phyloP scores from a whole-genome alignment of 2,797 vertebrate species.

The Hoplostethus atlanticus region DNA sequence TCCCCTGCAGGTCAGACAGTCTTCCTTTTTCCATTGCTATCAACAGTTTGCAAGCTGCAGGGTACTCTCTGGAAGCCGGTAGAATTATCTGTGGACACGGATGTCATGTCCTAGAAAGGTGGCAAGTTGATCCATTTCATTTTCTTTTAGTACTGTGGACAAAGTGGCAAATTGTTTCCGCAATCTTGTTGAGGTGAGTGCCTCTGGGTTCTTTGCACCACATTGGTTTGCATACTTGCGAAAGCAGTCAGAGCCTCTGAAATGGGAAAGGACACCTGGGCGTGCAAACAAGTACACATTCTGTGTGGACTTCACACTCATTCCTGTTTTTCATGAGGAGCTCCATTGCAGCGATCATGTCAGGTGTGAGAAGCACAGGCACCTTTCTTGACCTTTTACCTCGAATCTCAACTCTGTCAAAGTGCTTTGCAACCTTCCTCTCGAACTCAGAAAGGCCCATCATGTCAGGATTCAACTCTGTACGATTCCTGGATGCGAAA shows the following conservation, averaged over 20 bases:
- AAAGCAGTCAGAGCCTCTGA: slow-evolving; percentile 39
- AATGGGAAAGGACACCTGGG: slow-evolving; percentile 26
- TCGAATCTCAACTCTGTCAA: slow-evolving; percentile 39
- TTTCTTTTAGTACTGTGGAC: slow-evolving; percentile 36
- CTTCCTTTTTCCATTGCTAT: slow-evolving; percentile 38
- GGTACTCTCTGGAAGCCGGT: slow-evolving; percentile 38
- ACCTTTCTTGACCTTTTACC: slow-evolving; percentile 54
- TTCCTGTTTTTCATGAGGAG: slow-evolving; percentile 27
- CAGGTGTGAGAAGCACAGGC: slow-evolving; percentile 48
- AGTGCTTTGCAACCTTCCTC: slow-evolving; percentile 34
- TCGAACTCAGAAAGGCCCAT: slow-evolving; percentile 36
- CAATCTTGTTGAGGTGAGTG: slow-evolving; percentile 40
- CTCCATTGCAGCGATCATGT: slow-evolving; percentile 33
- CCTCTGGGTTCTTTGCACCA: slow-evolving; percentile 34
- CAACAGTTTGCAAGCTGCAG: slow-evolving; percentile 36
- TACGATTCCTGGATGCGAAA: slow-evolving; percentile 21
- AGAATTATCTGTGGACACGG: slow-evolving; percentile 34
- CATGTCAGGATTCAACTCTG: slow-evolving; percentile 41
- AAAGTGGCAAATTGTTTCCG: slow-evolving; percentile 44
- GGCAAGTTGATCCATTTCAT: slow-evolving; percentile 43
- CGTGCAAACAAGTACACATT: slow-evolving; percentile 39
- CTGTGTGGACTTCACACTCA: slow-evolving; percentile 13
- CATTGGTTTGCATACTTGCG: slow-evolving; percentile 22
- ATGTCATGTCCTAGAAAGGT: slow-evolving; percentile 47
- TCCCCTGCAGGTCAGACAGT: slow-evolving; percentile 29